phyloP scores from a whole-genome alignment of 2,888 invertebrate species.

The Aelia acuminata region DNA sequence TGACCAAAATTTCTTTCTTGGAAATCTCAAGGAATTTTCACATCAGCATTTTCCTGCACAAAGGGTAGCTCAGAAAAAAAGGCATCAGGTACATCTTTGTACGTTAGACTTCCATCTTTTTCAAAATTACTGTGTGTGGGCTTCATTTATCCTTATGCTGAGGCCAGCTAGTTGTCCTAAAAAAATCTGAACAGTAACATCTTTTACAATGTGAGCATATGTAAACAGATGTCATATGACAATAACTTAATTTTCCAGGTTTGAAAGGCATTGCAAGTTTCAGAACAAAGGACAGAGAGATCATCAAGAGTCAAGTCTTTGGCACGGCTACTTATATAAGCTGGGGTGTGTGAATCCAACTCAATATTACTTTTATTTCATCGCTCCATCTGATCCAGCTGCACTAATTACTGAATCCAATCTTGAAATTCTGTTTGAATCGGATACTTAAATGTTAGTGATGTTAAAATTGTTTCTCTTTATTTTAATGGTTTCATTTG shows the following conservation, averaged over 20 bases:
- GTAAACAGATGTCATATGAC: background rate
- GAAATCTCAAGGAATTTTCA: conserved; percentile 8
- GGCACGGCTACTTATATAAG: no score
- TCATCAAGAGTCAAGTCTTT: no score
- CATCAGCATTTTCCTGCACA: background rate
- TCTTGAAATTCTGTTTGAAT: no score
- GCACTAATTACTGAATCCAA: no score
- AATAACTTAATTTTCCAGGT: conserved; percentile 13
- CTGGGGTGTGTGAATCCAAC: no score
- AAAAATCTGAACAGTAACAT: conserved; percentile 42
- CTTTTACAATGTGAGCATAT: conserved; percentile 11
- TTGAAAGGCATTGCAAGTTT: conserved; percentile 34
- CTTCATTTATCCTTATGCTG: conserved; percentile 40
- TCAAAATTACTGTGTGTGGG: conserved; percentile 8
- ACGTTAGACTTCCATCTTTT: conserved; percentile 10
- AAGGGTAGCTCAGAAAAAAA: background rate
- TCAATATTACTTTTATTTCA: no score
- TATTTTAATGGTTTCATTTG: no score
- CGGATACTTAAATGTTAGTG: no score
- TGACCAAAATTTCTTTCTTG: background rate
- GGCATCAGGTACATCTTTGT: conserved; percentile 2
- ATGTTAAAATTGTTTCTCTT: no score
- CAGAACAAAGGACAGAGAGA: conserved; percentile 12
- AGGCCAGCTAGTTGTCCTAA: background rate
- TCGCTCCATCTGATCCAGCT: no score